Evolutionary conservation across 2,888 invertebrate species (phyloP).

Genomic region (Hipparchia semele): DNA sequence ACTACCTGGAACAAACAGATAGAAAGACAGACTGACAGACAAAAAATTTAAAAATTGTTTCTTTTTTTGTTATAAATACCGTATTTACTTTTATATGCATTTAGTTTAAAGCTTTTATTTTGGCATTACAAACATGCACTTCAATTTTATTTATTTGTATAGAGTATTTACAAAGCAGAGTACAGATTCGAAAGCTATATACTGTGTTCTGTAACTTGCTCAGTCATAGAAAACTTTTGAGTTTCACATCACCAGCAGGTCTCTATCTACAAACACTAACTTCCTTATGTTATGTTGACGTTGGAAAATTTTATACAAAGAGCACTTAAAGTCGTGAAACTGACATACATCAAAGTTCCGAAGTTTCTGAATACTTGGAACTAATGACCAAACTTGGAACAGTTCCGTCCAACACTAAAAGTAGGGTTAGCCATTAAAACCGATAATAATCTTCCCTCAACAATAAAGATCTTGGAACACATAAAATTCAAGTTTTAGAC

Average conservation of each 20-base stretch:
- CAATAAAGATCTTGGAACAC: not conserved
- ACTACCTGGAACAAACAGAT: too few species aligned
- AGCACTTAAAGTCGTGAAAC: constrained; percentile 23
- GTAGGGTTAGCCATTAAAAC: constrained; percentile 21
- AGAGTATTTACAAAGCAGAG: too few species aligned
- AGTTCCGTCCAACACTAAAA: constrained; percentile 9
- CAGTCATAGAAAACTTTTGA: not conserved
- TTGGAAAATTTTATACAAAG: constrained; percentile 4
- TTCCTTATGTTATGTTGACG: not conserved
- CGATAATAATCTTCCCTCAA: constrained; percentile 12
- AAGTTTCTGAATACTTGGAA: constrained; percentile 26
- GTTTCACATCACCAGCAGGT: not conserved
- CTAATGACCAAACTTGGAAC: constrained; percentile 24
- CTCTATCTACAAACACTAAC: not conserved
- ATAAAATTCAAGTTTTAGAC: constrained; percentile 5
- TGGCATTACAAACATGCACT: too few species aligned
- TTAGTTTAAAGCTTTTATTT: too few species aligned
- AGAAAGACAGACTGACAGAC: too few species aligned
- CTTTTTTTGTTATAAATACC: too few species aligned
- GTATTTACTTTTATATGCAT: too few species aligned
- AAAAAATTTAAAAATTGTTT: too few species aligned
- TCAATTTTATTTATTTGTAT: too few species aligned
- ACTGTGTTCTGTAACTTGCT: not conserved
- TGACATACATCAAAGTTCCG: constrained; percentile 24
- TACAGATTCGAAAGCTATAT: not conserved